These are phyloP conservation scores for Drosophila kikkawai DNA, from an alignment of 1,140 invertebrate species.

Conservation along the genomic window DNA sequence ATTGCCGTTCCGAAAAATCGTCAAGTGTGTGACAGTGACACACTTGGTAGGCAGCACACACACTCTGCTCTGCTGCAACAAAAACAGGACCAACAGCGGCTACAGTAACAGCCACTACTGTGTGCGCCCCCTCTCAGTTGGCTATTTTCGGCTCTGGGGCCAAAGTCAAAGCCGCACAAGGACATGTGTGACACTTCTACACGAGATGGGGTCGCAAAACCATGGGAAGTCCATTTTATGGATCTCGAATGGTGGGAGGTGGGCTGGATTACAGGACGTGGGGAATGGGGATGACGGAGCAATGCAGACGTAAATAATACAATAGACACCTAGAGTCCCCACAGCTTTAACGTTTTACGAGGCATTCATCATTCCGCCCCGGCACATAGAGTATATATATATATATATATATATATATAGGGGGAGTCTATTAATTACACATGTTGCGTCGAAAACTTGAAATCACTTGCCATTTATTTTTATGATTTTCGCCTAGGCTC, in stretches of 20 bases:
- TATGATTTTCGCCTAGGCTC: slow-evolving; percentile 41
- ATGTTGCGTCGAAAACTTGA: slow-evolving; percentile 70
- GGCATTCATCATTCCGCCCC: slow-evolving; percentile 49
- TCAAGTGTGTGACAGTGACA: slow-evolving; percentile 81
- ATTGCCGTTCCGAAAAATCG: slow-evolving; percentile 70
- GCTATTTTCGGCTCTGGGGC: slow-evolving; percentile 71
- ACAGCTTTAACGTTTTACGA: slow-evolving; percentile 57
- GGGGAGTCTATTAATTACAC: slow-evolving; percentile 78
- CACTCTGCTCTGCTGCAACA: slow-evolving; percentile 15
- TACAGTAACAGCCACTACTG: slow-evolving; percentile 19
- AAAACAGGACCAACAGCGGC: slow-evolving; percentile 2
- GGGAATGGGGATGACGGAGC: slow-evolving; percentile 15
- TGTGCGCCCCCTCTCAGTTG: slow-evolving; percentile 17
- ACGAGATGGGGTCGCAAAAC: slow-evolving; percentile 22
- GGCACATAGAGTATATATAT: not conserved
- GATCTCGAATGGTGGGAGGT: slow-evolving; percentile 24
- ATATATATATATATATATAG: not conserved
- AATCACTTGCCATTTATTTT: slow-evolving; percentile 77
- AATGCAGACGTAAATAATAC: slow-evolving; percentile 71
- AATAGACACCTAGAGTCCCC: slow-evolving; percentile 71
- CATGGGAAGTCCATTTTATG: slow-evolving; percentile 49
- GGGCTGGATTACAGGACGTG: slow-evolving; percentile 2
- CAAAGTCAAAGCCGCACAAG: slow-evolving; percentile 77
- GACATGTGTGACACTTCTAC: slow-evolving; percentile 74
- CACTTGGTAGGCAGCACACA: slow-evolving; percentile 56